Evolutionary conservation across 2,888 invertebrate genomes (phyloP).

Genomic region (Pimpla rufipes): DNA sequence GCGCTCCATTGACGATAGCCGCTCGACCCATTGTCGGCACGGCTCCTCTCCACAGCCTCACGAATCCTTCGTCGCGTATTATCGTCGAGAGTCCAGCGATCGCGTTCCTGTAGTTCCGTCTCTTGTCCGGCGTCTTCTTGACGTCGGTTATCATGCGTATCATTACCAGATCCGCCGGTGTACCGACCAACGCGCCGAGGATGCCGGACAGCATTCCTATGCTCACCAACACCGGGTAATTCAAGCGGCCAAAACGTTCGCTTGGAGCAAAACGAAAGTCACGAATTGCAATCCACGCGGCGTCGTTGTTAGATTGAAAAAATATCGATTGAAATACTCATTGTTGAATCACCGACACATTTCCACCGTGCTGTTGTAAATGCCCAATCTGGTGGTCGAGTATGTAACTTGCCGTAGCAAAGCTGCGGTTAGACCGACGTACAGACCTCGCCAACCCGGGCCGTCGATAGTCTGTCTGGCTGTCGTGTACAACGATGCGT

Average conservation of each 20-base stretch:
- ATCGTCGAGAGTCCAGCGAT: constrained; percentile 87
- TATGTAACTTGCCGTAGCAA: constrained; percentile 89
- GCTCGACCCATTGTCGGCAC: constrained; percentile 85
- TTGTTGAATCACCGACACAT: constrained; percentile 51
- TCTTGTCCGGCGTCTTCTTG: constrained; percentile 86
- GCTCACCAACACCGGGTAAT: constrained; percentile 71
- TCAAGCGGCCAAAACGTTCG: constrained; percentile 69
- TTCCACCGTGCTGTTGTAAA: constrained; percentile 88
- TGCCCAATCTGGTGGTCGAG: constrained; percentile 89
- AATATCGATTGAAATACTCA: constrained; percentile 24
- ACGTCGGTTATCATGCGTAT: constrained; percentile 90
- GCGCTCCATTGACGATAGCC: constrained; percentile 90
- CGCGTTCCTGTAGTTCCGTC: constrained; percentile 88
- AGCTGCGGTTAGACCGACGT: constrained; percentile 84
- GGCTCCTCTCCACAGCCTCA: constrained; percentile 88
- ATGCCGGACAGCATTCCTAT: constrained; percentile 88
- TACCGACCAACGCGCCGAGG: constrained; percentile 88
- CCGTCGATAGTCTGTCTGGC: constrained; percentile 86
- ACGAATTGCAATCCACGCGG: constrained; percentile 4
- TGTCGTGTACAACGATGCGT: constrained; percentile 71
- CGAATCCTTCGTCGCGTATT: constrained; percentile 87
- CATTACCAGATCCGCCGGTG: constrained; percentile 87
- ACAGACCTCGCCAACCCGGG: constrained; percentile 87
- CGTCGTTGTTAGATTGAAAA: neutral
- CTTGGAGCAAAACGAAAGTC: constrained; percentile 54